These are phyloP conservation scores for Nyctereutes procyonoides DNA, from an alignment of 2,113 vertebrate genomes.

Conservation along the genomic window DNA sequence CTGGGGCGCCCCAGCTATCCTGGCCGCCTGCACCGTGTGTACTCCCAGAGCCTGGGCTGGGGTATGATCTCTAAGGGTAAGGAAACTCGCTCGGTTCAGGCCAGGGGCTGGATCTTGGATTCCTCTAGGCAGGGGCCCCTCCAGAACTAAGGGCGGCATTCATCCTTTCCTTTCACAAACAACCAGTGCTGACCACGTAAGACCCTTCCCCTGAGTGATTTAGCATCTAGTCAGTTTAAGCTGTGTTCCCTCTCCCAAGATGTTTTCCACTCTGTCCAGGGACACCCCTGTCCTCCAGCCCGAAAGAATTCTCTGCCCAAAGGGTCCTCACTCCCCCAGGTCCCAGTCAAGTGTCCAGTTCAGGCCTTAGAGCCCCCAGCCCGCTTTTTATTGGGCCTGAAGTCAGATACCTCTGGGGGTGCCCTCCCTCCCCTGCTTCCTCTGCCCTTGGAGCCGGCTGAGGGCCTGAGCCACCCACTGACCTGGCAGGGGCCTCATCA, in stretches of 20 bases:
- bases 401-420: not conserved
- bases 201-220: not conserved
- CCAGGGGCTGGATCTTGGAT: not conserved
- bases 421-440: not conserved
- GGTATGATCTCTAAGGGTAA: not conserved
- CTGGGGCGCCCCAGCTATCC: no score
- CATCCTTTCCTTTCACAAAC: not conserved
- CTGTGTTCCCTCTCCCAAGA: not conserved
- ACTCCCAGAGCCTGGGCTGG: not conserved
- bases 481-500: not conserved
- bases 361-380: not conserved
- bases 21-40: not conserved
- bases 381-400: not conserved
- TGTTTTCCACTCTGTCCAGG: not conserved
- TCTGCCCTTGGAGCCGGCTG: not conserved
- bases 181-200: not conserved
- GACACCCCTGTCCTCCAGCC: not conserved
- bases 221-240: not conserved
- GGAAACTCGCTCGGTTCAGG: not conserved
- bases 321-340: not conserved
- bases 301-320: not conserved
- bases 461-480: not conserved
- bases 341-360: not conserved
- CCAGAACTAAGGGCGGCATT: not conserved
- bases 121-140: not conserved